Conservation (phyloP, 2,113 vertebrate species). For the Boulengeromyrus knoepffleri region DNA sequence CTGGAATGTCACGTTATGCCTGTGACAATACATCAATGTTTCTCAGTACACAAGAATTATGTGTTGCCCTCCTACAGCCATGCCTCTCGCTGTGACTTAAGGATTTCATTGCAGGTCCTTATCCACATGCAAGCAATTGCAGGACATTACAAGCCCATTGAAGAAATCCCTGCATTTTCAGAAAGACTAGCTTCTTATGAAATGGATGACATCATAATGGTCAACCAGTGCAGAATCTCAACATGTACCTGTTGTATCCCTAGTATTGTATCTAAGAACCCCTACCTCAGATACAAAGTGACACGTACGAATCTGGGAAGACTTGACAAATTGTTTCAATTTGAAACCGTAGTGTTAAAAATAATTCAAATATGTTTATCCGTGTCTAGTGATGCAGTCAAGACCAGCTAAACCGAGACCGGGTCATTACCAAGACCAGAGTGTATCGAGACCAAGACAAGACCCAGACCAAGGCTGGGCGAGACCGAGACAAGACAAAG, state of each 20-base stretch:
- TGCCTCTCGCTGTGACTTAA: background rate
- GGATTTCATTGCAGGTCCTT: background rate
- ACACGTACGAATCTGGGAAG: background rate
- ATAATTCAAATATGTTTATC: background rate
- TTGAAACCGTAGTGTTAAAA: background rate
- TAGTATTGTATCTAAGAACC: background rate
- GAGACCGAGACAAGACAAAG: no score
- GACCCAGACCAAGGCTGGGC: no score
- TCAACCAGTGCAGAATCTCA: background rate
- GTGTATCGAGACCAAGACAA: no score
- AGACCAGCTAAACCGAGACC: no score
- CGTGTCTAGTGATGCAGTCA: background rate
- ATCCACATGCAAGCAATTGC: background rate
- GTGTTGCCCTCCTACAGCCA: background rate
- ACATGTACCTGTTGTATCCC: background rate
- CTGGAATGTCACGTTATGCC: background rate
- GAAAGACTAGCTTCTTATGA: background rate
- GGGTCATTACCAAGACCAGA: no score
- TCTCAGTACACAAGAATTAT: background rate
- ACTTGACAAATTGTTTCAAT: background rate
- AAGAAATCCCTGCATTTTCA: background rate
- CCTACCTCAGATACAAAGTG: background rate
- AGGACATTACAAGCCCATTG: background rate
- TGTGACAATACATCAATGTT: background rate
- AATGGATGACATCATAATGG: background rate